Evolutionary conservation across 2,797 vertebrate species (phyloP).

Genomic region (Siniperca scherzeri): DNA sequence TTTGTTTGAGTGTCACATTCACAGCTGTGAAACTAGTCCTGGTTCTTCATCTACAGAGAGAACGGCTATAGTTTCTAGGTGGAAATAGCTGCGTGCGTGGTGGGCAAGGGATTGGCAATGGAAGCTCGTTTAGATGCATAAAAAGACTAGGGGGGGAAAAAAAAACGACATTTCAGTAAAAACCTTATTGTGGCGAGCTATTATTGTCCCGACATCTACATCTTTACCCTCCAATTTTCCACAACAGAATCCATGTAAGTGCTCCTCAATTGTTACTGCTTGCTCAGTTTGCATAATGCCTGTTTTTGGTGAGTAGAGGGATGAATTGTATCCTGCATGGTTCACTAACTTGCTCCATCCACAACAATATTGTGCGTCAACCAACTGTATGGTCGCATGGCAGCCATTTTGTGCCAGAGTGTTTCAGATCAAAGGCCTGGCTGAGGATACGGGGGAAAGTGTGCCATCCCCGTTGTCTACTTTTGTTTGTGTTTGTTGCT

Average conservation of each 20-base stretch:
- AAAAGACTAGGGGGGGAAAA: not conserved
- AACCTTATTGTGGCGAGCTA: slow-evolving; percentile 5
- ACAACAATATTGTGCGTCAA: slow-evolving; percentile 67
- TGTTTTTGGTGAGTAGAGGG: slow-evolving; percentile 51
- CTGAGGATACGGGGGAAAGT: slow-evolving; percentile 58
- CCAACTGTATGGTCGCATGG: slow-evolving; percentile 69
- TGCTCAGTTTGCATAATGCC: slow-evolving; percentile 62
- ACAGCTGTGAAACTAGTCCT: not conserved
- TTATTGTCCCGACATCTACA: slow-evolving; percentile 36
- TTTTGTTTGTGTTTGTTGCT: slow-evolving; percentile 68
- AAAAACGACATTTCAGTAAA: slow-evolving; percentile 12
- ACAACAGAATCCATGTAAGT: slow-evolving; percentile 32
- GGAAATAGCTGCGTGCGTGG: slow-evolving; percentile 3
- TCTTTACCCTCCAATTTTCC: slow-evolving; percentile 43
- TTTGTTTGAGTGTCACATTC: not conserved
- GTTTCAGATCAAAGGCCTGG: slow-evolving; percentile 67
- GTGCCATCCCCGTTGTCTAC: slow-evolving; percentile 69
- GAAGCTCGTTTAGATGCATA: slow-evolving; percentile 11
- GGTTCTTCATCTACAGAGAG: not conserved
- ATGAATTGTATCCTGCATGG: slow-evolving; percentile 70
- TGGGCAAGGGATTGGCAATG: not conserved
- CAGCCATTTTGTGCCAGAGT: slow-evolving; percentile 82
- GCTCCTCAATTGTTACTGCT: slow-evolving; percentile 51
- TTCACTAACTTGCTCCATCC: slow-evolving; percentile 72
- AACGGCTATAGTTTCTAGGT: not conserved